phyloP scores from a whole-genome alignment of 1,140 invertebrate species.

The Ceratina australensis region DNA sequence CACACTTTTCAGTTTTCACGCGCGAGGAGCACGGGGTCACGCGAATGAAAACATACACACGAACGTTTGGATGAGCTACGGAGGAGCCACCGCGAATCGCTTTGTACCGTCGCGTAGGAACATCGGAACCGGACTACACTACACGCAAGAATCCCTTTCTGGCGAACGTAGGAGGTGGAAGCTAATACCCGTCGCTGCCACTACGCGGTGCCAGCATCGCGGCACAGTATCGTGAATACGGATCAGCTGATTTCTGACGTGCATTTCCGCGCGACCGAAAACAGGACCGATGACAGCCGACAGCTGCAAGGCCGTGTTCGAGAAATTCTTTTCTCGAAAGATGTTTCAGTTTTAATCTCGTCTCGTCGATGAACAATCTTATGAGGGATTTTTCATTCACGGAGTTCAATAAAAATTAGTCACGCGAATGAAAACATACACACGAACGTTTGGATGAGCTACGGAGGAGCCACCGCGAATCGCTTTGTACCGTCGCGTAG shows the following conservation, averaged over 20 bases:
- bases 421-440: neutral
- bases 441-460: neutral
- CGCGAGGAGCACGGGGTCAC: conserved; percentile 21
- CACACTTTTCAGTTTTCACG: conserved; percentile 8
- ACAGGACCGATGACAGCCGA: neutral
- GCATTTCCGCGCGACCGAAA: neutral
- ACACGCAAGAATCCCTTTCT: conserved; percentile 60
- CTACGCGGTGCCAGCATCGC: conserved; percentile 19
- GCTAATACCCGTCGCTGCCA: conserved; percentile 37
- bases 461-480: conserved; percentile 12
- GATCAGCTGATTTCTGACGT: conserved; percentile 60
- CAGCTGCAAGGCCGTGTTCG: too few species aligned
- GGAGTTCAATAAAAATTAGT: too few species aligned
- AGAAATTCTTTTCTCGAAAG: too few species aligned
- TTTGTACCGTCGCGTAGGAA: conserved; percentile 71
- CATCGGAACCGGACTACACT: conserved; percentile 77
- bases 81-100: conserved; percentile 16
- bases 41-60: neutral
- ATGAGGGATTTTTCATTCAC: too few species aligned
- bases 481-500: conserved; percentile 67
- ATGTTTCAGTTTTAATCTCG: too few species aligned
- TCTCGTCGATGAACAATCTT: too few species aligned
- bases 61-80: neutral
- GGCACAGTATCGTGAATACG: conserved; percentile 10
- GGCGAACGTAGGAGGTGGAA: conserved; percentile 50